Evolutionary conservation across 2,888 invertebrate species (phyloP), one percentile per base, ranked within the genome.

Genomic region (Malachius bipustulatus): DNA sequence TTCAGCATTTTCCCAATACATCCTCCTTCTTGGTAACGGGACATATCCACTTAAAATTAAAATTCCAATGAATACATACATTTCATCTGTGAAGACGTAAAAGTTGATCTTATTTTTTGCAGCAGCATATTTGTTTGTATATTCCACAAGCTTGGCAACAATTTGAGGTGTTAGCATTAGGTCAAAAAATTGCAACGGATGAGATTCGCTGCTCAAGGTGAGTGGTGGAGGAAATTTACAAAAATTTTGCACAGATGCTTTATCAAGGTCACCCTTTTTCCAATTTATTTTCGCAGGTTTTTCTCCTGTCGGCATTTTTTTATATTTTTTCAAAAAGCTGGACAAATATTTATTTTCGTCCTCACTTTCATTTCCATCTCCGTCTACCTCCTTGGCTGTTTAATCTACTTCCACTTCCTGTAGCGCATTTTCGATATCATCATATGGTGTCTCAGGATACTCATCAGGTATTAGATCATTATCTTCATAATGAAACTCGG

Each of bases 1-100:
- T 19, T 19, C 24, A 19, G 6, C 24, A n/a, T n/a, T n/a, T 19
- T 19, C 6, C 24, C 24, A 19, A n/a, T 19, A 19, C 6, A 19
- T 19, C 24, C 24, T 19, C 24, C 24, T 19, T 19, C 24, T 19
- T n/a, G 24, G 24, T 19, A 19, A 19, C 6, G 24, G 24, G n/a
- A 19, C 24, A 19, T 19, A 19, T 19, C 24, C 6, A 19, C 24
- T 19, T n/a, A 19, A 19, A 19, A 19, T 19, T n/a, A 19, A 19
- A 19, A 19, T 19, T 19, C 24, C 24, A 19, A 19, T 19, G n/a
- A 19, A 19, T 19, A 19, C 24, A 8, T 8, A 19, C 24, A 19
- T 19, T 19, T 19, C n/a, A n/a, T 19, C n/a, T 4, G 45, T 38
- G 24, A n/a, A 19, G 6, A 19, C n/a, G 6, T 19, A 19, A 19